A percentile compares a stretch with the other conserved stretches of the same genome.
Evolutionary conservation across 1,140 invertebrate species (phyloP).

Genomic region (Berghia stephanieae): DNA sequence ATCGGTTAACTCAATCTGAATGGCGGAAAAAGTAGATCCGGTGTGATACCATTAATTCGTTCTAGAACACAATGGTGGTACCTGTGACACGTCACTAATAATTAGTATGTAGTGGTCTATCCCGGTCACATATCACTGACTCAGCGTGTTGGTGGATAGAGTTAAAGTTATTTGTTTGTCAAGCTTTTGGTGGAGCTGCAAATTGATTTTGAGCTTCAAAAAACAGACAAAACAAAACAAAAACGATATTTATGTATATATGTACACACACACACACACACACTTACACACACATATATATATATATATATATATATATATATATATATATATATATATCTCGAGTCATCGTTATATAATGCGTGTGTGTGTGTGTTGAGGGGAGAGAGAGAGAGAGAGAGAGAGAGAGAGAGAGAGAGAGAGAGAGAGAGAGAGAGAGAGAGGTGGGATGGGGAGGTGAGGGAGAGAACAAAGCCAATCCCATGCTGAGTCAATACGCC

Average conservation of each 20-base stretch:
- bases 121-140: too few relatives aligned
- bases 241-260: background rate
- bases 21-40: too few relatives aligned
- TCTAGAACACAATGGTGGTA: too few relatives aligned
- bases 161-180: too few relatives aligned
- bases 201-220: too few relatives aligned
- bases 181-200: too few relatives aligned
- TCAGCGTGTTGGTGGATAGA: too few relatives aligned
- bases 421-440: slow-evolving; percentile 8
- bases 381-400: background rate
- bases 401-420: slow-evolving; percentile 19
- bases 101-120: too few relatives aligned
- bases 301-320: background rate
- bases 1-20: too few relatives aligned
- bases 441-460: background rate
- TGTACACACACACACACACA: background rate
- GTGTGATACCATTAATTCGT: too few relatives aligned
- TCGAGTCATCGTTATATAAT: background rate
- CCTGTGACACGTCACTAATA: too few relatives aligned
- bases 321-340: background rate
- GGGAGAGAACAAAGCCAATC: background rate
- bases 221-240: background rate
- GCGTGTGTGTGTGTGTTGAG: slow-evolving; percentile 7
- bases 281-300: background rate
- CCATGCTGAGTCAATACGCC: background rate